Conservation (phyloP, 2,888 invertebrate genomes). For the Habroteleia sp. region DNA sequence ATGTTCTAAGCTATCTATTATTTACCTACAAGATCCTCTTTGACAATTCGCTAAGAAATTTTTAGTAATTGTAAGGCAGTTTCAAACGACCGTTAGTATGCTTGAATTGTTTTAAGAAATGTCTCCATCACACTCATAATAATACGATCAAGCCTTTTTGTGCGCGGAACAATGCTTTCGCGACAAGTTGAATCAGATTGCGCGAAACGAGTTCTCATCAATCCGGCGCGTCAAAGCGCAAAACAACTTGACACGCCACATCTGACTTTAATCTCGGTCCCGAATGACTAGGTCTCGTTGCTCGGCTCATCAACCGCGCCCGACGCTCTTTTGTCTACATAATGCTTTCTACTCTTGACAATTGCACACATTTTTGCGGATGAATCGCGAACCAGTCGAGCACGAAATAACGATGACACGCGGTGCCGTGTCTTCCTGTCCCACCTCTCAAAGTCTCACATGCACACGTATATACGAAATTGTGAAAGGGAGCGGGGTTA, state of each 20-base stretch:
- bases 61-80: too few relatives aligned
- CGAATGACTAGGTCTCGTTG: slow-evolving; percentile 28
- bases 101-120: too few relatives aligned
- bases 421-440: slow-evolving; percentile 26
- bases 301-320: slow-evolving; percentile 48
- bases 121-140: background rate
- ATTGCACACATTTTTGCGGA: slow-evolving; percentile 55
- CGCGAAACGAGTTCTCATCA: slow-evolving; percentile 43
- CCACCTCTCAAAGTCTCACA: slow-evolving; percentile 5
- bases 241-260: slow-evolving; percentile 46
- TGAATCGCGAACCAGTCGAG: slow-evolving; percentile 52
- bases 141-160: slow-evolving; percentile 8
- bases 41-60: too few relatives aligned
- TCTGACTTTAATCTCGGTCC: slow-evolving; percentile 51
- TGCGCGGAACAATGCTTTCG: slow-evolving; percentile 8
- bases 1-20: too few relatives aligned
- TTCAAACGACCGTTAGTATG: too few relatives aligned
- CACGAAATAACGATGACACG: slow-evolving; percentile 53
- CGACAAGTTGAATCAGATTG: slow-evolving; percentile 26
- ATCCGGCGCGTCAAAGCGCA: slow-evolving; percentile 38
- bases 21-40: too few relatives aligned
- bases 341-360: slow-evolving; percentile 47
- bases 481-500: slow-evolving; percentile 5
- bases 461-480: background rate
- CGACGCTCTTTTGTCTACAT: slow-evolving; percentile 50